Conservation (phyloP, 2,888 invertebrate genomes). For the Teleiodes luculella region DNA sequence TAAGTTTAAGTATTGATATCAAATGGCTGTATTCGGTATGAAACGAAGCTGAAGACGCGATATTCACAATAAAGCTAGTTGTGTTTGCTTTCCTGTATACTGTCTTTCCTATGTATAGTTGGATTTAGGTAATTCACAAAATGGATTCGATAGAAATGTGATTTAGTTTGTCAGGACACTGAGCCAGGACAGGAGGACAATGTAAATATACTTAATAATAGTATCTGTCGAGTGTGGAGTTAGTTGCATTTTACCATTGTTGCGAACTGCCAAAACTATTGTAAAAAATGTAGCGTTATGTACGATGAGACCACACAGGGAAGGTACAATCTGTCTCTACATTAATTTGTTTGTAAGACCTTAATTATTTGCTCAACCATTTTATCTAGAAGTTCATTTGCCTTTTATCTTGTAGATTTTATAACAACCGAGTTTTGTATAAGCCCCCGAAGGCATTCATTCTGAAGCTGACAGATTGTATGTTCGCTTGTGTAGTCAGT, state of each 20-base stretch:
- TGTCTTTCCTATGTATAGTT: constrained; percentile 48
- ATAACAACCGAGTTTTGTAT: no score
- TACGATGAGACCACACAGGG: constrained; percentile 33
- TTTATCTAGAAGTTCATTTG: no score
- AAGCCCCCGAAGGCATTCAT: no score
- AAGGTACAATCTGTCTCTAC: constrained; percentile 14
- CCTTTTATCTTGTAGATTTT: no score
- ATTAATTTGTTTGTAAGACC: no score
- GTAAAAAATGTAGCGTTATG: constrained; percentile 63
- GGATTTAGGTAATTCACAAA: constrained; percentile 46
- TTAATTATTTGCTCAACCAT: no score
- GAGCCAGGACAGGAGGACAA: constrained; percentile 41
- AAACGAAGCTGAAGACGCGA: constrained; percentile 49
- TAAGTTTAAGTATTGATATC: constrained; percentile 51
- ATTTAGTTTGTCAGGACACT: constrained; percentile 39
- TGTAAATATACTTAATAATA: constrained; percentile 58
- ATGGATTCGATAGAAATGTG: constrained; percentile 34
- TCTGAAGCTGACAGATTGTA: constrained; percentile 16
- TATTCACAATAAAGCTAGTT: constrained; percentile 35
- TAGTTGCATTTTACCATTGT: constrained; percentile 76
- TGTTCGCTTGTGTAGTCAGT: constrained; percentile 31
- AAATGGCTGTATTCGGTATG: constrained; percentile 66
- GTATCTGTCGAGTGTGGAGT: constrained; percentile 59
- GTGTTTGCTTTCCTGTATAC: constrained; percentile 44
- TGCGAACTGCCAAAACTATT: constrained; percentile 77